Conservation (phyloP, 2,888 invertebrate genomes). For the Liodrosophila aerea region DNA sequence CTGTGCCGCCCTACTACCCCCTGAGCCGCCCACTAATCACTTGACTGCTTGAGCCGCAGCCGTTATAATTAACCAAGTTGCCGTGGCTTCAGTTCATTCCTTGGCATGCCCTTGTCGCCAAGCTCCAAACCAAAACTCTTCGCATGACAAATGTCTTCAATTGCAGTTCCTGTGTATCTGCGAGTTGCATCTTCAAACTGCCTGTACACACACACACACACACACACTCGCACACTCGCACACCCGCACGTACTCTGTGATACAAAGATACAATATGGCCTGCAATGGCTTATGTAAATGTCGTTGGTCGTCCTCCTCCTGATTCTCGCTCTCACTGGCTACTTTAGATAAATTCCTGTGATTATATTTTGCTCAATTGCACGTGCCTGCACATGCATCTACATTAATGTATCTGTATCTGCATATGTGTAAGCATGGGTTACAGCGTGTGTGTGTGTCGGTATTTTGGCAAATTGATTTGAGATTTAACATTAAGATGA, state of each 20-base stretch:
- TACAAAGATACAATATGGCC: constrained; percentile 56
- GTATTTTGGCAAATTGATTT: constrained; percentile 61
- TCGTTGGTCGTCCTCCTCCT: constrained; percentile 37
- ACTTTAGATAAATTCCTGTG: constrained; percentile 71
- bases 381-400: constrained; percentile 38
- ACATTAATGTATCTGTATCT: constrained; percentile 1
- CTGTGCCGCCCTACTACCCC: background rate
- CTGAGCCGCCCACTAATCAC: constrained; percentile 46
- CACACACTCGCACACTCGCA: constrained; percentile 2
- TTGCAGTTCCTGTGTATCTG: constrained; percentile 73
- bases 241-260: constrained; percentile 2
- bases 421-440: constrained; percentile 5
- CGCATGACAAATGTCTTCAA: constrained; percentile 74
- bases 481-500: constrained; percentile 63
- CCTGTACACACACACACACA: constrained; percentile 17
- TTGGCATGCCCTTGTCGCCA: constrained; percentile 10
- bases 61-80: constrained; percentile 76
- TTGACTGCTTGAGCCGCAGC: constrained; percentile 52
- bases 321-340: constrained; percentile 49
- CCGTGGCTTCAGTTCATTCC: constrained; percentile 27
- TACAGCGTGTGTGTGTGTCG: constrained; percentile 14
- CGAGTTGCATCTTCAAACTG: constrained; percentile 53
- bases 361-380: constrained; percentile 73
- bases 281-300: constrained; percentile 68
- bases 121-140: constrained; percentile 17